These are phyloP conservation scores for Drosophila eugracilis DNA, from an alignment of 1,140 invertebrate species.

Conservation along the genomic window DNA sequence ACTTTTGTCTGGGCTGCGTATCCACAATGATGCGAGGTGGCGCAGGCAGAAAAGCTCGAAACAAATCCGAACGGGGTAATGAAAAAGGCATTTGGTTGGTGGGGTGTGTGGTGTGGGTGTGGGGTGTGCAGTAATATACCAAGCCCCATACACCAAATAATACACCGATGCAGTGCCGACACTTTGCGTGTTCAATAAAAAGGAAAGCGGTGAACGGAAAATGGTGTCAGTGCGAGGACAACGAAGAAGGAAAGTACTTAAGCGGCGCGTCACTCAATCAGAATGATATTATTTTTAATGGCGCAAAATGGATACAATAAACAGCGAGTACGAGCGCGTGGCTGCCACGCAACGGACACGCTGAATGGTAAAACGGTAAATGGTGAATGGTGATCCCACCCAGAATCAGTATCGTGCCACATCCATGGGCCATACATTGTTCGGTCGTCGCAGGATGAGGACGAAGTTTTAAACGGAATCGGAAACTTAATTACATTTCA, in stretches of 20 bases:
- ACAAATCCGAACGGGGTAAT: conserved; percentile 40
- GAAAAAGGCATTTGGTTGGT: conserved; percentile 13
- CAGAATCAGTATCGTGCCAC: conserved; percentile 9
- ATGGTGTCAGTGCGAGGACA: conserved; percentile 77
- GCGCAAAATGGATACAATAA: conserved; percentile 74
- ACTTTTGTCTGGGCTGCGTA: conserved; percentile 45
- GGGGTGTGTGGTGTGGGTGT: no score
- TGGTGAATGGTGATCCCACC: conserved; percentile 17
- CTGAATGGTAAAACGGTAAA: no score
- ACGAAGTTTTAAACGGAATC: conserved; percentile 36
- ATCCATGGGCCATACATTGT: conserved; percentile 44
- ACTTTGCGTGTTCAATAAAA: conserved; percentile 80
- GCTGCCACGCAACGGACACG: conserved; percentile 57
- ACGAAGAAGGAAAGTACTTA: conserved; percentile 77
- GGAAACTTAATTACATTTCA: conserved; percentile 81
- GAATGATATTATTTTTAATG: conserved; percentile 83
- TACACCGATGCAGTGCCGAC: conserved; percentile 34
- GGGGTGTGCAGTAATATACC: no score
- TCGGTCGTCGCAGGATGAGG: conserved; percentile 56
- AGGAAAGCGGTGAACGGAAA: conserved; percentile 49
- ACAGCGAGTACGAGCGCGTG: conserved; percentile 64
- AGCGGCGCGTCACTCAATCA: conserved; percentile 81
- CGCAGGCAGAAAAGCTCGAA: conserved; percentile 21
- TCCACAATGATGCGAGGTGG: conserved; percentile 36
- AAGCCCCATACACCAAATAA: conserved; percentile 22